A percentile compares a stretch with the other conserved stretches of the same genome.
Conservation (phyloP, 2,797 vertebrate genomes). For the Hippoglossus hippoglossus region DNA sequence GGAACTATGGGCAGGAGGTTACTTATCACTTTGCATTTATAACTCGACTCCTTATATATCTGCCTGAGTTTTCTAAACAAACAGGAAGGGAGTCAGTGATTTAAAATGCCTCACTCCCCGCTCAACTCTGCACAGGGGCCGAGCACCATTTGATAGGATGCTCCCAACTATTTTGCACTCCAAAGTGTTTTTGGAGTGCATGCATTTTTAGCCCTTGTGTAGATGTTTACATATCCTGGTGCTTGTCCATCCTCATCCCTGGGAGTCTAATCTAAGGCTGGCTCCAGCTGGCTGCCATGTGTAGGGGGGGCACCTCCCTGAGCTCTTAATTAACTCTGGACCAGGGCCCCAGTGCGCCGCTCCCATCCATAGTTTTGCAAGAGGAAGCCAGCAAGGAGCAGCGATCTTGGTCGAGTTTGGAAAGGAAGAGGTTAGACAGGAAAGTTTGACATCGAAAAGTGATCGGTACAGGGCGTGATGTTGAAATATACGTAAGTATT, state of each 20-base stretch:
- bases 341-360: slow-evolving; percentile 59
- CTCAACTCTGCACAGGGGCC: not conserved
- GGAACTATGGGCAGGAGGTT: slow-evolving; percentile 56
- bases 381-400: slow-evolving; percentile 47
- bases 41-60: slow-evolving; percentile 64
- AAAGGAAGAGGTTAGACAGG: slow-evolving; percentile 34
- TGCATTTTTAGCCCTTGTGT: slow-evolving; percentile 37
- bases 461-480: slow-evolving; percentile 16
- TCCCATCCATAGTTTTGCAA: slow-evolving; percentile 63
- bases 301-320: slow-evolving; percentile 64
- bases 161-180: slow-evolving; percentile 44
- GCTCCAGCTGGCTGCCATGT: slow-evolving; percentile 78
- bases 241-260: slow-evolving; percentile 59
- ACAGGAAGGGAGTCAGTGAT: slow-evolving; percentile 66
- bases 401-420: slow-evolving; percentile 25
- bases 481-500: slow-evolving; percentile 36
- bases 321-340: slow-evolving; percentile 84
- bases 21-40: slow-evolving; percentile 52
- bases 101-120: slow-evolving; percentile 50
- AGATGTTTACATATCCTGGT: slow-evolving; percentile 64
- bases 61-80: slow-evolving; percentile 47
- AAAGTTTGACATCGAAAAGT: slow-evolving; percentile 31
- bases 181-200: slow-evolving; percentile 50
- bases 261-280: slow-evolving; percentile 81
- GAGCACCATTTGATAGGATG: slow-evolving; percentile 43